Conservation (phyloP, 2,797 vertebrate genomes). For the Naso thynnoides region DNA sequence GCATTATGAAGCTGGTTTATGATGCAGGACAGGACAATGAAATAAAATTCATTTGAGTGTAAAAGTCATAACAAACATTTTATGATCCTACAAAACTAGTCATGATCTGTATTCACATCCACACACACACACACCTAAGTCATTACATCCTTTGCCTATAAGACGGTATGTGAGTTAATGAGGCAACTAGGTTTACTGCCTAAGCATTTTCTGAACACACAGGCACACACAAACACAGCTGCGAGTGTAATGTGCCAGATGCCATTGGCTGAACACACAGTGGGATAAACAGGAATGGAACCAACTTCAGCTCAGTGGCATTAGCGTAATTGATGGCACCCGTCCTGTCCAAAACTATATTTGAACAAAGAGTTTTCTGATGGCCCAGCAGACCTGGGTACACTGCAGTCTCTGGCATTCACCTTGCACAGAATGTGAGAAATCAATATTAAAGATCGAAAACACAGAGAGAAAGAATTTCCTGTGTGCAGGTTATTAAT, state of each 20-base stretch:
- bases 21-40: constrained; percentile 44
- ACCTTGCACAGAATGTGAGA: constrained; percentile 31
- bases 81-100: constrained; percentile 44
- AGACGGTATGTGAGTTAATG: constrained; percentile 62
- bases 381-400: constrained; percentile 46
- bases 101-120: constrained; percentile 49
- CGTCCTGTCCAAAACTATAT: constrained; percentile 53
- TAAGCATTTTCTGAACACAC: constrained; percentile 41
- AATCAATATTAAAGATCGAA: constrained; percentile 33
- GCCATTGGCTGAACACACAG: constrained; percentile 59
- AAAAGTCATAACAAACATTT: constrained; percentile 65
- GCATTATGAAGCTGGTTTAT: constrained; percentile 48
- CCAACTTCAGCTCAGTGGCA: constrained; percentile 55
- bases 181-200: constrained; percentile 62
- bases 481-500: not conserved
- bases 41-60: constrained; percentile 62
- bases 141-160: constrained; percentile 48
- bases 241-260: constrained; percentile 66
- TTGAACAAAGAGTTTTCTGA: constrained; percentile 52
- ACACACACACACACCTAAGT: constrained; percentile 51
- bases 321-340: constrained; percentile 66
- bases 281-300: constrained; percentile 51
- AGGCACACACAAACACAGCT: constrained; percentile 55
- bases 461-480: not conserved
- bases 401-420: constrained; percentile 18